phyloP scores from a whole-genome alignment of 2,797 vertebrate species.

The Echiichthys vipera region DNA sequence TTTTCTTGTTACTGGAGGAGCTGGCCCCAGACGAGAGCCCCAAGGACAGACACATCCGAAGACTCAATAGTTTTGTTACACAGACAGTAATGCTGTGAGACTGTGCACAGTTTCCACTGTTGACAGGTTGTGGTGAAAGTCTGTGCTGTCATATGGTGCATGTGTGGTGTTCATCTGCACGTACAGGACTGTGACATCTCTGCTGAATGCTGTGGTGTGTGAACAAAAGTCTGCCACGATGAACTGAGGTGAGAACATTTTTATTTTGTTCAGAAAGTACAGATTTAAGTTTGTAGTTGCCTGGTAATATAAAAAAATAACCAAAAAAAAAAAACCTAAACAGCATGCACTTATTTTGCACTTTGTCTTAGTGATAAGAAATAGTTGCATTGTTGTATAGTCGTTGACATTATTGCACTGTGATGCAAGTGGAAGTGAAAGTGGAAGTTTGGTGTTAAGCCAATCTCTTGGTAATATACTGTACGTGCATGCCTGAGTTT shows the following conservation, averaged over 20 bases:
- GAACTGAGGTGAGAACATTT: slow-evolving; percentile 67
- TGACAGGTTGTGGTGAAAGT: slow-evolving; percentile 33
- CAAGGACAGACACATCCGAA: slow-evolving; percentile 46
- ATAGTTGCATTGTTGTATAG: too few relatives aligned
- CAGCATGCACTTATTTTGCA: background rate
- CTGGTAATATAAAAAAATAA: background rate
- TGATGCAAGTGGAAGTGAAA: background rate
- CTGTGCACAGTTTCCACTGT: background rate
- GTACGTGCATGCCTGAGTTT: background rate
- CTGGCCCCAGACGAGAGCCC: slow-evolving; percentile 22
- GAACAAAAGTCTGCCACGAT: slow-evolving; percentile 11
- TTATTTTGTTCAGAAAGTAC: background rate
- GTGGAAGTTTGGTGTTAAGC: background rate
- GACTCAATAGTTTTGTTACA: slow-evolving; percentile 21
- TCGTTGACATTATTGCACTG: background rate
- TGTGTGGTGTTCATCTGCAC: background rate
- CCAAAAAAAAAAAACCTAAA: background rate
- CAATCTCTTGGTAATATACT: background rate
- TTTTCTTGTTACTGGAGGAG: slow-evolving; percentile 6
- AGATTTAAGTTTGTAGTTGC: background rate
- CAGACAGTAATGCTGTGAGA: slow-evolving; percentile 17
- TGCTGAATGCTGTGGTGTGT: background rate
- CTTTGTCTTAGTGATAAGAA: background rate
- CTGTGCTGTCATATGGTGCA: background rate
- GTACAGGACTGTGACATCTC: slow-evolving; percentile 1